Conservation (phyloP, 2,888 invertebrate genomes). For the Cactoblastis cactorum region DNA sequence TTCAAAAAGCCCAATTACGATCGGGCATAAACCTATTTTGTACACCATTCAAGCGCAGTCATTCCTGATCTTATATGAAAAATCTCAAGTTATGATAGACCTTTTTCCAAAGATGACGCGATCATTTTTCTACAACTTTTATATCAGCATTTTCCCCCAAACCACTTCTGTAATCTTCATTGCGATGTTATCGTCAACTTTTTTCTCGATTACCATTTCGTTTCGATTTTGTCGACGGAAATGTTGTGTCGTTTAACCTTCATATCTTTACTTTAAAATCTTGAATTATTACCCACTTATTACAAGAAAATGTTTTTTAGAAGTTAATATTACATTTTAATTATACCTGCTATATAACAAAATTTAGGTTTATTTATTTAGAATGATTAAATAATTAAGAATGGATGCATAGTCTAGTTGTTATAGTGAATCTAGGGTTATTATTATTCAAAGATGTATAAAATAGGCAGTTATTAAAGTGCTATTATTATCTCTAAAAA, state of each 20-base stretch:
- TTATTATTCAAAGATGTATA: too few species aligned
- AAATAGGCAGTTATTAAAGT: too few species aligned
- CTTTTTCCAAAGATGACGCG: slow-evolving; percentile 23
- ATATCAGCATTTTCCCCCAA: slow-evolving; percentile 3
- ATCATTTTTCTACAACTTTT: slow-evolving; percentile 15
- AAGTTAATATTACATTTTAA: too few species aligned
- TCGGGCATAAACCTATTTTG: too few species aligned
- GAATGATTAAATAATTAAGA: too few species aligned
- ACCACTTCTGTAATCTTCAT: slow-evolving; percentile 9
- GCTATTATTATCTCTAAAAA: too few species aligned
- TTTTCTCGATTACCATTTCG: slow-evolving; percentile 5
- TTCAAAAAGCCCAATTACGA: too few species aligned
- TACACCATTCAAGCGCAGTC: too few species aligned
- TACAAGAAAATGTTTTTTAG: neutral
- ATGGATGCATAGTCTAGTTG: too few species aligned
- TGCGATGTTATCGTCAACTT: slow-evolving; percentile 7
- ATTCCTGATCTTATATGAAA: slow-evolving; percentile 46
- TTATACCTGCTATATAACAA: too few species aligned
- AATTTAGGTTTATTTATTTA: too few species aligned
- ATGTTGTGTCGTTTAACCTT: neutral
- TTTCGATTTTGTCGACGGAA: slow-evolving; percentile 3
- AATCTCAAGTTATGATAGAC: slow-evolving; percentile 41
- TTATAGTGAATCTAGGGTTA: too few species aligned
- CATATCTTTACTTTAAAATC: neutral
- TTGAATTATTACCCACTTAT: neutral